Evolutionary conservation across 2,113 vertebrate species (phyloP).

Genomic region (Pyrgilauda ruficollis): DNA sequence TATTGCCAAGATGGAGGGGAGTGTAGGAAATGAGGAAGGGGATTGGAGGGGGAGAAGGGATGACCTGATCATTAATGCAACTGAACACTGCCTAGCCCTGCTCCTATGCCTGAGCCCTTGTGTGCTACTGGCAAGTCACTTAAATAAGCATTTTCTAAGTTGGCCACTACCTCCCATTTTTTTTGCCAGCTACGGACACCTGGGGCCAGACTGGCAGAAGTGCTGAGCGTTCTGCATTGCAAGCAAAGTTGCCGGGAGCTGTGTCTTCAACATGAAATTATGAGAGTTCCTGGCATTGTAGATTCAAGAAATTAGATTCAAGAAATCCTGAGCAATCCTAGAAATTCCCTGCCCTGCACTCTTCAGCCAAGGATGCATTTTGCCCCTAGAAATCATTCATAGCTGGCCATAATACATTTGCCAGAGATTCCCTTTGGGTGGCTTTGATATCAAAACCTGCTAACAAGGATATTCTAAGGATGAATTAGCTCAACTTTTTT

Average conservation of each 20-base stretch:
- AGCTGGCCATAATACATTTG: neutral
- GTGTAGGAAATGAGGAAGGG: slow-evolving; percentile 20
- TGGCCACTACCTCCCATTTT: slow-evolving; percentile 3
- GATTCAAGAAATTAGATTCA: neutral
- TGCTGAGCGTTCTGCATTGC: neutral
- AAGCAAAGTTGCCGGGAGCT: slow-evolving; percentile 6
- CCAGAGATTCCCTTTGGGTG: neutral
- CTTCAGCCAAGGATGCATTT: neutral
- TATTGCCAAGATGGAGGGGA: slow-evolving; percentile 6
- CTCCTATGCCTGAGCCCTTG: neutral
- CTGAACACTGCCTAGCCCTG: neutral
- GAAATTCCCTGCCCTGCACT: neutral
- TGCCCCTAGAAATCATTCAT: neutral
- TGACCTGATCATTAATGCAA: slow-evolving; percentile 29
- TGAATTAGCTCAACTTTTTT: neutral
- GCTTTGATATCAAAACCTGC: neutral
- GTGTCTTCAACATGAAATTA: neutral
- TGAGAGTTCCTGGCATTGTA: neutral
- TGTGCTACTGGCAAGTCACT: slow-evolving; percentile 37
- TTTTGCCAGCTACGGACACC: slow-evolving; percentile 12
- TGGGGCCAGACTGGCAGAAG: slow-evolving; percentile 26
- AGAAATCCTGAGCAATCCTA: neutral
- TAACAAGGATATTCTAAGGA: neutral
- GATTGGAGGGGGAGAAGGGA: slow-evolving; percentile 39
- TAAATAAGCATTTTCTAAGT: slow-evolving; percentile 36